Evolutionary conservation across 2,113 vertebrate species (phyloP).

Genomic region (Lepisosteus osseus): DNA sequence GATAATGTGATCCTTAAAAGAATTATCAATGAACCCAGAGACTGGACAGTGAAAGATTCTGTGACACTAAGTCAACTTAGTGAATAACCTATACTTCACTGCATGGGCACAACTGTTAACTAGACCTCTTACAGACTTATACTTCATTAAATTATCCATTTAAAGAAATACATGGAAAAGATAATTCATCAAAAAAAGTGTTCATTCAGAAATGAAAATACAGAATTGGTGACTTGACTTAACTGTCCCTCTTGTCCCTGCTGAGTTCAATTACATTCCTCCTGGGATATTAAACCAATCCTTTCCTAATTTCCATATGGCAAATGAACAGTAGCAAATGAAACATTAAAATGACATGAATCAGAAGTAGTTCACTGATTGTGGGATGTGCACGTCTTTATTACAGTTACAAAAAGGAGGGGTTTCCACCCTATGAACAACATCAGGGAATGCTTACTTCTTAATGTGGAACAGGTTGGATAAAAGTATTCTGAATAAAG

Average conservation of each 20-base stretch:
- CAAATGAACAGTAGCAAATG: slow-evolving; percentile 18
- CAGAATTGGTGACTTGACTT: too few relatives aligned
- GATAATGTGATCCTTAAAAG: too few relatives aligned
- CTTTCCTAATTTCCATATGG: neutral
- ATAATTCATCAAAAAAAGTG: too few relatives aligned
- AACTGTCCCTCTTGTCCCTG: too few relatives aligned
- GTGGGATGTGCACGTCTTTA: slow-evolving; percentile 3
- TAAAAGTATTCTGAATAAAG: neutral
- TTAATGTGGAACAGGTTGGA: neutral
- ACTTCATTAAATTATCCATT: too few relatives aligned
- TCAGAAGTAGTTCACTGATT: slow-evolving; percentile 2
- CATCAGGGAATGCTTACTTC: neutral
- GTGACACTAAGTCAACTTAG: too few relatives aligned
- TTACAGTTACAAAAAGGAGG: neutral
- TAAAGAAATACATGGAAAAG: too few relatives aligned
- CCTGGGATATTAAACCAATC: slow-evolving; percentile 2
- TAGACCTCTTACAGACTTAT: neutral
- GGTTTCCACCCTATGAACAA: neutral
- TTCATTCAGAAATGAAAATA: too few relatives aligned
- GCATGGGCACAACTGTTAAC: neutral
- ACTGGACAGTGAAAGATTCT: too few relatives aligned
- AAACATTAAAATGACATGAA: slow-evolving; percentile 13
- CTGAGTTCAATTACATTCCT: neutral
- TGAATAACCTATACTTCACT: too few relatives aligned
- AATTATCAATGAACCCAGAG: too few relatives aligned